Conservation (phyloP, 2,113 vertebrate species). For the Onychostruthus taczanowskii region DNA sequence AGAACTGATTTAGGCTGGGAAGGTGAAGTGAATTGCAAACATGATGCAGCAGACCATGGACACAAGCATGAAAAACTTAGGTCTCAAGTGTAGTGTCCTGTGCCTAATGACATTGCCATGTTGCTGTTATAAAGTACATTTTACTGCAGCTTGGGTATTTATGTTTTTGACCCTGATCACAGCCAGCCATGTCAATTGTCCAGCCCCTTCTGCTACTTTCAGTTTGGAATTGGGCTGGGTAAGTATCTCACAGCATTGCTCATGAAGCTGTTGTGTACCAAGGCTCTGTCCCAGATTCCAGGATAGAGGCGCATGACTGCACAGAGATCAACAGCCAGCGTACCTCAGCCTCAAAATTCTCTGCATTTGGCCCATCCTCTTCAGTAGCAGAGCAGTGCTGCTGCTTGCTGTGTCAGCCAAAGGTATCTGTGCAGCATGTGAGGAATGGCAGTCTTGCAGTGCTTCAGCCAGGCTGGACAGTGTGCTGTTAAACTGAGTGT, state of each 20-base stretch:
- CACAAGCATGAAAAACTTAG: background rate
- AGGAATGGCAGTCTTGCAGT: background rate
- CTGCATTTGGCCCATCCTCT: background rate
- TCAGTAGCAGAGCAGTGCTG: background rate
- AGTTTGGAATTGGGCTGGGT: background rate
- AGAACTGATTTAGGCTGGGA: background rate
- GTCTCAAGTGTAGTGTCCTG: background rate
- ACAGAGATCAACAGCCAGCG: background rate
- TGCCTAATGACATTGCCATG: background rate
- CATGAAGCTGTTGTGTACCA: background rate
- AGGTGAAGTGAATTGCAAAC: background rate
- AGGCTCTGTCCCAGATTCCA: background rate
- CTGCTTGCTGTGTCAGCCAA: background rate
- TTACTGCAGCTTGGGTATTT: background rate
- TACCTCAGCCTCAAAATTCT: background rate
- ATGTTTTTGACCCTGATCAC: background rate
- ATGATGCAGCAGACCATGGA: background rate
- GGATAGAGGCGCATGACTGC: background rate
- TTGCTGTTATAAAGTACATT: background rate
- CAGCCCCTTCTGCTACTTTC: background rate
- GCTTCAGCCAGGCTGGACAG: background rate
- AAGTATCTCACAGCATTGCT: background rate
- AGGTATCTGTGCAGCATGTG: background rate
- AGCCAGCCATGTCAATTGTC: background rate
- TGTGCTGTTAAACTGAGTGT: constrained; percentile 1